A percentile compares a stretch with the other conserved stretches of the same genome.
phyloP scores from a whole-genome alignment of 2,888 invertebrate species.

The Macaria liturata region DNA sequence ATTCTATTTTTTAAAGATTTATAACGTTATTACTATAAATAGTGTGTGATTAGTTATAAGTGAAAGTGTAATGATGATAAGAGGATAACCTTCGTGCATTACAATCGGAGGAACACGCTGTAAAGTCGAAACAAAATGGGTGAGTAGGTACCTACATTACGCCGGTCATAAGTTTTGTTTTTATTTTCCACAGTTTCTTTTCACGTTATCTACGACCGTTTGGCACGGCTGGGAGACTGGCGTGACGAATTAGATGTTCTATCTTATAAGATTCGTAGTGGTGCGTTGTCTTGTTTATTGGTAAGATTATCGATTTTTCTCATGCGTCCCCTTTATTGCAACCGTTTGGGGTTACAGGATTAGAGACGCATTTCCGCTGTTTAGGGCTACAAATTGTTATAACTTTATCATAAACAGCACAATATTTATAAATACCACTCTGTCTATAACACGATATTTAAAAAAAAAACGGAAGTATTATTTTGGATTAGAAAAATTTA shows the following conservation, averaged over 20 bases:
- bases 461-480: too few relatives aligned
- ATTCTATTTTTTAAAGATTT: neutral
- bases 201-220: conserved; percentile 7
- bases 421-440: too few relatives aligned
- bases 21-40: conserved; percentile 5
- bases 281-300: conserved; percentile 50
- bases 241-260: conserved; percentile 25
- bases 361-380: conserved; percentile 1
- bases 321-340: conserved; percentile 49
- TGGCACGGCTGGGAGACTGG: conserved; percentile 13
- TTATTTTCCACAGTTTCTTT: conserved; percentile 30
- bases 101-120: conserved; percentile 37
- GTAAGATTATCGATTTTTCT: conserved; percentile 73
- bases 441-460: too few relatives aligned
- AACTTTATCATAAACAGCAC: neutral
- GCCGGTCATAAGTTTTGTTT: conserved; percentile 57
- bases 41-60: conserved; percentile 41
- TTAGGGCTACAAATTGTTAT: neutral
- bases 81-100: conserved; percentile 42
- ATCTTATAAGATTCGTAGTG: conserved; percentile 41
- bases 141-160: conserved; percentile 74
- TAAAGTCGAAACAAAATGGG: conserved; percentile 65
- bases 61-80: conserved; percentile 62
- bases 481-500: neutral
- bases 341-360: conserved; percentile 29